Evolutionary conservation across 2,797 vertebrate genomes (phyloP).

Genomic region (Orestias chungarensis): DNA sequence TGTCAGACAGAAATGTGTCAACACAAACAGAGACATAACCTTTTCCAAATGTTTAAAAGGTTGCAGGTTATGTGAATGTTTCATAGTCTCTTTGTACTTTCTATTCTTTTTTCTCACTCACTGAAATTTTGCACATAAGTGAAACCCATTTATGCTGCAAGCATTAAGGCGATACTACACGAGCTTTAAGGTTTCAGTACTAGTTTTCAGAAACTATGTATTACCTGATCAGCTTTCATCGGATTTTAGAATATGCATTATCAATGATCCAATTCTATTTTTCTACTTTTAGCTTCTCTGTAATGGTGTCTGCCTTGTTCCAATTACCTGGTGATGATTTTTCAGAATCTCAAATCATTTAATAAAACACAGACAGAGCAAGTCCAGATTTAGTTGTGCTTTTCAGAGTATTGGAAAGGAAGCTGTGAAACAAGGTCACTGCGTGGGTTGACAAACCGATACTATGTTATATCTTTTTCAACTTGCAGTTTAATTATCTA

Average conservation of each 20-base stretch:
- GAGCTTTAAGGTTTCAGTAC: neutral
- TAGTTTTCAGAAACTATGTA: neutral
- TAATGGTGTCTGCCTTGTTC: neutral
- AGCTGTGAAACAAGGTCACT: no score
- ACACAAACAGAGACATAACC: constrained; percentile 10
- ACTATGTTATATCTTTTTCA: neutral
- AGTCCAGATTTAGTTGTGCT: no score
- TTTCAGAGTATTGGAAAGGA: no score
- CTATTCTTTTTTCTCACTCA: constrained; percentile 4
- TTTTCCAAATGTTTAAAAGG: neutral
- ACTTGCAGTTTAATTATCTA: neutral
- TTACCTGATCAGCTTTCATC: neutral
- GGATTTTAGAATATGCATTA: neutral
- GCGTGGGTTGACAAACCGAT: neutral
- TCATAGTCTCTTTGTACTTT: neutral
- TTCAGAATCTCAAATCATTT: no score
- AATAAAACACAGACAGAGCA: neutral
- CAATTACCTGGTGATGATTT: neutral
- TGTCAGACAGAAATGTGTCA: neutral
- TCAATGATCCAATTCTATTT: neutral
- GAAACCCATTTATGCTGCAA: neutral
- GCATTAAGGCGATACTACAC: neutral
- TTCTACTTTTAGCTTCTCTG: neutral
- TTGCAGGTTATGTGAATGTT: constrained; percentile 1
- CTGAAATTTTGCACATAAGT: neutral